A percentile compares a stretch with the other conserved stretches of the same genome.
Evolutionary conservation across 2,113 vertebrate species (phyloP).

Genomic region (Aptenodytes forsteri): DNA sequence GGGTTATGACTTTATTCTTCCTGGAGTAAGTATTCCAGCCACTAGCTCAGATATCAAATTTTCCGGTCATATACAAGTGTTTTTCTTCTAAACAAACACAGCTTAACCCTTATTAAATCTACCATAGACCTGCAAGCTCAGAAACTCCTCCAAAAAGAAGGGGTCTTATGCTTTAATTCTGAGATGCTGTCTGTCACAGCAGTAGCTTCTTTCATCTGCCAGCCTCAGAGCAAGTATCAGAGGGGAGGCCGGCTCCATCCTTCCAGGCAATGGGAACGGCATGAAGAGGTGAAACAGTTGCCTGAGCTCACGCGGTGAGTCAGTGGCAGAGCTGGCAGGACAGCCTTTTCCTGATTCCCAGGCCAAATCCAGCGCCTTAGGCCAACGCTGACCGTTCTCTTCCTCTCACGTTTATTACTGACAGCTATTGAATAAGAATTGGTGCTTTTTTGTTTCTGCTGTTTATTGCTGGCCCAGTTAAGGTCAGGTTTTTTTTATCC

Average conservation of each 20-base stretch:
- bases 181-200: not conserved
- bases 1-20: constrained; percentile 34
- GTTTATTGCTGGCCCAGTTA: not conserved
- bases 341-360: not conserved
- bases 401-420: not conserved
- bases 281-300: not conserved
- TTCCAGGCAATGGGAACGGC: not conserved
- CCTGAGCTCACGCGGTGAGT: rapidly evolving
- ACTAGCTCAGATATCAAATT: not conserved
- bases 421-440: not conserved
- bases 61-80: rapidly evolving
- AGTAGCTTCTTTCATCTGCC: not conserved
- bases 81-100: constrained; percentile 17
- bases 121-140: not conserved
- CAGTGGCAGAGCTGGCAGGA: not conserved
- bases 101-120: not conserved
- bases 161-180: not conserved
- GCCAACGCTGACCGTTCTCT: not conserved
- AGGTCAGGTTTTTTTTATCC: not conserved
- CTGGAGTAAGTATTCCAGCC: not conserved
- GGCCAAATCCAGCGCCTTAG: not conserved
- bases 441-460: not conserved
- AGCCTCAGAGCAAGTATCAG: not conserved
- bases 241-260: not conserved
- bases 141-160: not conserved